These are phyloP conservation scores for Mormyrops boulengeri DNA, from an alignment of 2,797 vertebrate species.

Conservation along the genomic window DNA sequence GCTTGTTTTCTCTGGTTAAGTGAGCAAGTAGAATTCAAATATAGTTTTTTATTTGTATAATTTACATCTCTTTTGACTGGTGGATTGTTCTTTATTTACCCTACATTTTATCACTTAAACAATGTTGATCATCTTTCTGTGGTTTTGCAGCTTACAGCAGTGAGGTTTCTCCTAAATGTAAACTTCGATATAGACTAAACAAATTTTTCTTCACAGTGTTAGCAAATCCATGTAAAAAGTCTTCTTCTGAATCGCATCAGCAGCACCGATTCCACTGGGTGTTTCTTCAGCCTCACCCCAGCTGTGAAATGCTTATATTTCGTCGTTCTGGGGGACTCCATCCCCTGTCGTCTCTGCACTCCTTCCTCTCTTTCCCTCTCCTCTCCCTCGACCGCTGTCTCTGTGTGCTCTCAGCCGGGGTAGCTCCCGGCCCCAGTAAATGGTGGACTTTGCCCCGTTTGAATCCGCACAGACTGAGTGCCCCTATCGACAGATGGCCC, in stretches of 20 bases:
- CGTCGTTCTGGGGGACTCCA: not conserved
- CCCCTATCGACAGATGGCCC: constrained; percentile 68
- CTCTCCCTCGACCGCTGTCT: not conserved
- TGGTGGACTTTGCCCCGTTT: constrained; percentile 28
- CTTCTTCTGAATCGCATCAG: not conserved
- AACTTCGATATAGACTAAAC: not conserved
- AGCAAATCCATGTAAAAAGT: not conserved
- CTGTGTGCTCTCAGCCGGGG: not conserved
- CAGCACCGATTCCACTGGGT: not conserved
- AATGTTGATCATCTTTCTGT: not conserved
- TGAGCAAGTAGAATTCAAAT: not conserved
- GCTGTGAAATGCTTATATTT: not conserved
- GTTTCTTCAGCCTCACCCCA: not conserved
- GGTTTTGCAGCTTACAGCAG: not conserved
- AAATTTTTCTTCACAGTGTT: not conserved
- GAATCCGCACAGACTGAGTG: constrained; percentile 34
- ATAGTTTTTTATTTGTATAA: not conserved
- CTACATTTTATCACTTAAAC: not conserved
- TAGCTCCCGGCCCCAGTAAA: constrained; percentile 19
- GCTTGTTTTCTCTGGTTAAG: not conserved
- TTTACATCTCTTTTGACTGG: not conserved
- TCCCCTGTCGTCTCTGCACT: not conserved
- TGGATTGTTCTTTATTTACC: not conserved
- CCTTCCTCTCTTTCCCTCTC: not conserved
- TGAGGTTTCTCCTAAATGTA: not conserved